A percentile compares a stretch with the other conserved stretches of the same genome.
phyloP scores from a whole-genome alignment of 2,797 vertebrate species.

The Gadopsis bispinosus region DNA sequence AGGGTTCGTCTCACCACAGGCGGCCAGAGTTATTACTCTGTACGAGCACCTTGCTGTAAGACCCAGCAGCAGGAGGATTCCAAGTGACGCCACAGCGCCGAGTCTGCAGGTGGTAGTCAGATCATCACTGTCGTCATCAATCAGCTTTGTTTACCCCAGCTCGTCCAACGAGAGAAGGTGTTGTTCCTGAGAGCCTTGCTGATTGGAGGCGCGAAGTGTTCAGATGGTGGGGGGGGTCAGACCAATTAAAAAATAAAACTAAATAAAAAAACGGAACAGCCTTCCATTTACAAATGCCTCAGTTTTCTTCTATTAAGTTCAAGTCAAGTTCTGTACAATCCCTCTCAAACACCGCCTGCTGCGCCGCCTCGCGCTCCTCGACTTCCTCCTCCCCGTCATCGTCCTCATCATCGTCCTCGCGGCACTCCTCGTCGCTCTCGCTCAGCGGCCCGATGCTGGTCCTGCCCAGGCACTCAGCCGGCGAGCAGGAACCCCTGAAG shows the following conservation, averaged over 20 bases:
- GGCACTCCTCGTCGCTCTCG: constrained; percentile 90
- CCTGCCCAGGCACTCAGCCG: constrained; percentile 85
- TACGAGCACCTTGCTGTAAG: background rate
- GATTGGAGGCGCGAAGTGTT: constrained; percentile 68
- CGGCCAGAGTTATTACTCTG: constrained; percentile 6
- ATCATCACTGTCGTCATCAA: constrained; percentile 79
- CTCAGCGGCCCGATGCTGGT: constrained; percentile 89
- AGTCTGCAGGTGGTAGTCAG: constrained; percentile 61
- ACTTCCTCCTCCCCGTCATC: constrained; percentile 80
- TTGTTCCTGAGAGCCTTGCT: constrained; percentile 88
- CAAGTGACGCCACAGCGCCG: constrained; percentile 11
- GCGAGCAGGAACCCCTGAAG: constrained; percentile 85
- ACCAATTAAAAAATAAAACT: constrained; percentile 53
- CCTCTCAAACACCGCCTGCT: constrained; percentile 91
- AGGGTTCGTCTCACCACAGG: constrained; percentile 12
- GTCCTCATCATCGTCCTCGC: constrained; percentile 79
- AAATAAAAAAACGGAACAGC: constrained; percentile 52
- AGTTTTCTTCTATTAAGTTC: constrained; percentile 95
- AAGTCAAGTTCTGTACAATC: constrained; percentile 95
- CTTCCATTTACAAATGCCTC: constrained; percentile 79
- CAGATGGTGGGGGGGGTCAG: constrained; percentile 54
- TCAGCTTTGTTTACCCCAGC: constrained; percentile 69
- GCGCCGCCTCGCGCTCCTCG: constrained; percentile 75
- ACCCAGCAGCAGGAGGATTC: constrained; percentile 21
- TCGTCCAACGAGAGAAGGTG: constrained; percentile 77